Percentiles rank a stretch among this genome's conserved stretches.
These are phyloP conservation scores for Leptogaster cylindrica DNA, from an alignment of 2,888 invertebrate species.

Conservation along the genomic window DNA sequence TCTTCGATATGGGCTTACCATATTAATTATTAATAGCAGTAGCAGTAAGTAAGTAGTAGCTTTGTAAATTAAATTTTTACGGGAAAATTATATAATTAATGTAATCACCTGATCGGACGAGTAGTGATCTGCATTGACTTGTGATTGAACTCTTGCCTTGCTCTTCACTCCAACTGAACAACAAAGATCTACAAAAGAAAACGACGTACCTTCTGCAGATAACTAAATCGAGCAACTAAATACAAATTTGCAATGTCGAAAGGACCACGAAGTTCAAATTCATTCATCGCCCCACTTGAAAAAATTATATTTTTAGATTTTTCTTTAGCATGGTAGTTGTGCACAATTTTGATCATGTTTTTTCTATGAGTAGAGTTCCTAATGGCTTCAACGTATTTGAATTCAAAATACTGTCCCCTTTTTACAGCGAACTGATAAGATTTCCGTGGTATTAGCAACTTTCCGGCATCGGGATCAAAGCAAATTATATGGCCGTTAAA, in stretches of 20 bases:
- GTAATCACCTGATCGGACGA: conserved; percentile 72
- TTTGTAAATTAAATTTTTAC: no score
- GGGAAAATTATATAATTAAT: no score
- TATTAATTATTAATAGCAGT: no score
- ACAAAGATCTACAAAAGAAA: conserved; percentile 67
- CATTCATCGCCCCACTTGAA: conserved; percentile 71
- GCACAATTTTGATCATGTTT: conserved; percentile 74
- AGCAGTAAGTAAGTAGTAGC: no score
- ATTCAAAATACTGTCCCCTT: conserved; percentile 78
- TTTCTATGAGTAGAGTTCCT: conserved; percentile 70
- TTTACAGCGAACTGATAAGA: conserved; percentile 75
- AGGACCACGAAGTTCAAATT: conserved; percentile 69
- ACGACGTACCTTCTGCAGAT: no score
- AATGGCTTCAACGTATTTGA: conserved; percentile 77
- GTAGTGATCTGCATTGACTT: conserved; percentile 67
- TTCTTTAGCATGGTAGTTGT: conserved; percentile 73
- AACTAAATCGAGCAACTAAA: no score
- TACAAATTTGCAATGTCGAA: conserved; percentile 81
- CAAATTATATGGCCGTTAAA: conserved; percentile 76
- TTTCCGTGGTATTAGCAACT: conserved; percentile 64
- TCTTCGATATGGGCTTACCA: no score
- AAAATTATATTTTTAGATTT: conserved; percentile 78
- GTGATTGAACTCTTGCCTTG: conserved; percentile 72
- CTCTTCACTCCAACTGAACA: conserved; percentile 74
- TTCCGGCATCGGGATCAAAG: conserved; percentile 65